phyloP scores from a whole-genome alignment of 2,113 vertebrate genomes.

The Otis tarda region DNA sequence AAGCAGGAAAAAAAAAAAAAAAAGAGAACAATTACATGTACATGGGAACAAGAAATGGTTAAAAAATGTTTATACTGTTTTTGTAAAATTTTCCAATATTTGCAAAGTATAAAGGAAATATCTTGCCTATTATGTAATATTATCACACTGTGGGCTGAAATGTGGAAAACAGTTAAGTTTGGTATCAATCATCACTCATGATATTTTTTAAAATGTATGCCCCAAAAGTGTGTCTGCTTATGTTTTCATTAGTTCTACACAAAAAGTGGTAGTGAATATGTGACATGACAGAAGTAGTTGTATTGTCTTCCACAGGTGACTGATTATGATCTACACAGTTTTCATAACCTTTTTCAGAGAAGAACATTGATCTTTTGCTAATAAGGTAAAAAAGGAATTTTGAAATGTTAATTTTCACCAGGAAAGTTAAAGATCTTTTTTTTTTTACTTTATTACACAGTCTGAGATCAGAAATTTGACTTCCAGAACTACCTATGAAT shows the following conservation, averaged over 20 bases:
- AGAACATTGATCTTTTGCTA: not conserved
- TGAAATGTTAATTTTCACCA: not conserved
- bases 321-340: not conserved
- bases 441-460: not conserved
- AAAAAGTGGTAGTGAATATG: not conserved
- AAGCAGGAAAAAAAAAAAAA: not conserved
- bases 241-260: not conserved
- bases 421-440: not conserved
- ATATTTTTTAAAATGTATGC: not conserved
- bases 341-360: not conserved
- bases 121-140: not conserved
- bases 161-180: not conserved
- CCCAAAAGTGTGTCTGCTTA: fast-evolving
- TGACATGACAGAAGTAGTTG: not conserved
- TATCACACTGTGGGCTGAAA: not conserved
- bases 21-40: fast-evolving
- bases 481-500: not conserved
- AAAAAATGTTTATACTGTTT: not conserved
- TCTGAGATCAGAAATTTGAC: not conserved
- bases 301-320: not conserved
- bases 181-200: not conserved
- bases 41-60: not conserved
- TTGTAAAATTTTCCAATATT: not conserved
- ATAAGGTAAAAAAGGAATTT: not conserved
- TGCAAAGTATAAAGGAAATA: not conserved